Conservation (phyloP, 2,113 vertebrate species). For the Spermophilus dauricus region DNA sequence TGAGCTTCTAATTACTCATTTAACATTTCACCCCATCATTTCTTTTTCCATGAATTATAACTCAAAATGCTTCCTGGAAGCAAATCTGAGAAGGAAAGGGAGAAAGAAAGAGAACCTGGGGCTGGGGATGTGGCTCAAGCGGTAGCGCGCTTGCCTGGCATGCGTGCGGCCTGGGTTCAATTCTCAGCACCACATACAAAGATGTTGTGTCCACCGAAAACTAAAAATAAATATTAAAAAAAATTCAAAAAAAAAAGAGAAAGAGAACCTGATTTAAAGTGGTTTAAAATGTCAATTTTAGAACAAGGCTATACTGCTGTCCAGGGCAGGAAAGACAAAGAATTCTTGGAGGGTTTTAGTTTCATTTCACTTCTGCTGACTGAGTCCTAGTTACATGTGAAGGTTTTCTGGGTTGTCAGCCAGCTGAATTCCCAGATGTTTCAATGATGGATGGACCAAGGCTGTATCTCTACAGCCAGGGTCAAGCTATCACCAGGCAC, state of each 20-base stretch:
- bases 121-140: too few relatives aligned
- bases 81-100: background rate
- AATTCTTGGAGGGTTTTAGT: background rate
- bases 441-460: background rate
- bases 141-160: too few relatives aligned
- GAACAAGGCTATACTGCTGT: background rate
- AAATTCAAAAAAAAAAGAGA: background rate
- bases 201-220: too few relatives aligned
- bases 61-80: conserved; percentile 15
- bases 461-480: background rate
- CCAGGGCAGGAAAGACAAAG: background rate
- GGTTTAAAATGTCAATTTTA: background rate
- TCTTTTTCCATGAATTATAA: background rate
- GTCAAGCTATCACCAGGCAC: background rate
- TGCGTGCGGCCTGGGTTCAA: too few relatives aligned
- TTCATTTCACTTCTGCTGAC: background rate
- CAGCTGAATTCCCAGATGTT: background rate
- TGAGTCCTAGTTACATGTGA: background rate
- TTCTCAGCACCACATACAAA: too few relatives aligned
- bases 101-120: background rate
- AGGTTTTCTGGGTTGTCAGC: background rate
- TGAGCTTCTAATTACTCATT: background rate
- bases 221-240: too few relatives aligned
- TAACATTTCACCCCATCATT: background rate
- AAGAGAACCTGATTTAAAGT: background rate